phyloP scores from a whole-genome alignment of 1,140 invertebrate genomes.

The Anadara kagoshimensis region DNA sequence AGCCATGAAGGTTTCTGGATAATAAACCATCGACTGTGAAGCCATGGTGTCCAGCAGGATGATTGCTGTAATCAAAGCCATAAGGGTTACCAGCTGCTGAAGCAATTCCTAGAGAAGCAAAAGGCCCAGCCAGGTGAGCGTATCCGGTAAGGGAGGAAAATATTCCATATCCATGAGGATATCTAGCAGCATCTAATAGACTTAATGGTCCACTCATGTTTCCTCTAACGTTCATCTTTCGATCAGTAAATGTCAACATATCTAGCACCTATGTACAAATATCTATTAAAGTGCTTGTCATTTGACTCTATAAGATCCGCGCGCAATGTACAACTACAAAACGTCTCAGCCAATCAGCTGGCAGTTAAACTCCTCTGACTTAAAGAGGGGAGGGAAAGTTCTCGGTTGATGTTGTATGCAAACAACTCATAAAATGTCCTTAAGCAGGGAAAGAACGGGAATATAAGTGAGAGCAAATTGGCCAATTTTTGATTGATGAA shows the following conservation, averaged over 20 bases:
- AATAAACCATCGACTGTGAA: conserved; percentile 39
- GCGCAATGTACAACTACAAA: conserved; percentile 20
- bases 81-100: conserved; percentile 34
- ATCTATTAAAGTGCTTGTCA: conserved; percentile 24
- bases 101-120: conserved; percentile 34
- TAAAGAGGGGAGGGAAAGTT: conserved; percentile 45
- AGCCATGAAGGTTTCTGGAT: conserved; percentile 26
- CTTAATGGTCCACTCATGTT: conserved; percentile 35
- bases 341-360: conserved; percentile 41
- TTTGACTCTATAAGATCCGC: conserved; percentile 31
- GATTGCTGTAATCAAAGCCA: conserved; percentile 32
- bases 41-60: conserved; percentile 18
- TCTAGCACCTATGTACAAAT: conserved; percentile 31
- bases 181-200: conserved; percentile 33
- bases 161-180: conserved; percentile 39
- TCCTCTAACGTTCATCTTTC: conserved; percentile 26
- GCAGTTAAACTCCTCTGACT: conserved; percentile 13
- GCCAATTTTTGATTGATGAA: conserved; percentile 38
- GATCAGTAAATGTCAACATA: conserved; percentile 39
- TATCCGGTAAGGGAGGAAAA: conserved; percentile 35
- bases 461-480: conserved; percentile 26
- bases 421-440: conserved; percentile 32
- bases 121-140: conserved; percentile 41
- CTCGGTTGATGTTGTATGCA: conserved; percentile 29
- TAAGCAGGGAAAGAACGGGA: conserved; percentile 32